Conservation (phyloP, 2,113 vertebrate genomes). For the Gopherus flavomarginatus region DNA sequence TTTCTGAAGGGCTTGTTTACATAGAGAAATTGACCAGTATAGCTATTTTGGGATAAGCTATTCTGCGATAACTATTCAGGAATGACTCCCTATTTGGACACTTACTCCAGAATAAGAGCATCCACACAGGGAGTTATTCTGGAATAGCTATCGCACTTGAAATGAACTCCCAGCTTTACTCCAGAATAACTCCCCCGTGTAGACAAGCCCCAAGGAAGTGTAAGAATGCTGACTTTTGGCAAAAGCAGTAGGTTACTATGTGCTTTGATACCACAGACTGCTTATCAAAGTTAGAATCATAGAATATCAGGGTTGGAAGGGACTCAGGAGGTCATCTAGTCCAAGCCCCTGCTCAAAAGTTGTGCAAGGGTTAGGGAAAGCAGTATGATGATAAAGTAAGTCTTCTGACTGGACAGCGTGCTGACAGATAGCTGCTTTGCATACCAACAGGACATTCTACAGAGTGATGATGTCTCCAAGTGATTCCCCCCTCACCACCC, state of each 20-base stretch:
- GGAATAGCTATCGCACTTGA: not conserved
- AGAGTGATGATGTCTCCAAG: not conserved
- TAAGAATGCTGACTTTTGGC: not conserved
- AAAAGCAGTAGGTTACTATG: not conserved
- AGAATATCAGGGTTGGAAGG: too few relatives aligned
- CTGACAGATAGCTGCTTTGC: not conserved
- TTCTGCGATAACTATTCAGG: not conserved
- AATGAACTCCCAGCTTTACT: not conserved
- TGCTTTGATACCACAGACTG: not conserved
- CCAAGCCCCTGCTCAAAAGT: too few relatives aligned
- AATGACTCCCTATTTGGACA: not conserved
- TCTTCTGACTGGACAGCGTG: not conserved
- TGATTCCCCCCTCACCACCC: accelerated
- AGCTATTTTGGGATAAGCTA: not conserved
- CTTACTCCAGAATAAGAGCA: not conserved
- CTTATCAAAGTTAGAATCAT: not conserved
- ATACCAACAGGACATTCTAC: accelerated
- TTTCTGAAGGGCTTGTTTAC: not conserved
- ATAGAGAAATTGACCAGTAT: not conserved
- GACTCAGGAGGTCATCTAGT: too few relatives aligned
- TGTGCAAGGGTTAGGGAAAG: not conserved
- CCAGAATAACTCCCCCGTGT: accelerated
- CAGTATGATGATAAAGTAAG: not conserved
- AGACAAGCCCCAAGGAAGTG: too few relatives aligned
- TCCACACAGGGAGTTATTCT: not conserved